Evolutionary conservation across 1,140 invertebrate genomes (phyloP).

Genomic region (Triops longicaudatus): DNA sequence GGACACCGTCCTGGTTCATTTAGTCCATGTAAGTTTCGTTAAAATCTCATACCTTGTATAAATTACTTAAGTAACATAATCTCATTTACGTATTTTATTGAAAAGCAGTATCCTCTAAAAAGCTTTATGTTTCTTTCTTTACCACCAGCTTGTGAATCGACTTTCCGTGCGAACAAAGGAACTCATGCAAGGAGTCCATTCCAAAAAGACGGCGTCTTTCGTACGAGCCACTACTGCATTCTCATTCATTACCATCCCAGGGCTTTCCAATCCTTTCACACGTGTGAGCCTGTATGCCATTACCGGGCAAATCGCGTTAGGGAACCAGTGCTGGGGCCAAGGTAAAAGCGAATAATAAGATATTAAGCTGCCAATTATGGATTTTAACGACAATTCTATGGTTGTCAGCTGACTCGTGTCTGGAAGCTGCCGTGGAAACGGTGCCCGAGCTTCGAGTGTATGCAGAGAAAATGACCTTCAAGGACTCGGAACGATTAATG

Average conservation of each 20-base stretch:
- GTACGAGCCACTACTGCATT: conserved; percentile 90
- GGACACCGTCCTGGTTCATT: conserved; percentile 69
- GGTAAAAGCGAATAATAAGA: conserved; percentile 45
- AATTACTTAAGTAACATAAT: conserved; percentile 21
- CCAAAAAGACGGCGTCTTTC: conserved; percentile 70
- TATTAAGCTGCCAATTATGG: not conserved
- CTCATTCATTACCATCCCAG: conserved; percentile 91
- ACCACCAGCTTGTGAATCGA: conserved; percentile 62
- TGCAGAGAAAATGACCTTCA: not conserved
- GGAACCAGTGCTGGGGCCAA: conserved; percentile 86
- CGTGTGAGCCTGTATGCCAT: conserved; percentile 77
- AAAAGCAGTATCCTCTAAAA: too few species aligned
- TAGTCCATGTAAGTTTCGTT: conserved; percentile 62
- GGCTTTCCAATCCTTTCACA: conserved; percentile 62
- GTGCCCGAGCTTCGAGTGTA: conserved; percentile 58
- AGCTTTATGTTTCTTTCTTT: not conserved
- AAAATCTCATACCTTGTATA: conserved; percentile 25
- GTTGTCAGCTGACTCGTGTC: conserved; percentile 76
- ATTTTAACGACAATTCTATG: conserved; percentile 20
- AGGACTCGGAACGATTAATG: not conserved
- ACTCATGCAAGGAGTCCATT: conserved; percentile 66
- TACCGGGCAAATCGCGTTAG: conserved; percentile 76
- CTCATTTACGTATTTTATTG: too few species aligned
- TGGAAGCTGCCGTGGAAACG: conserved; percentile 61
- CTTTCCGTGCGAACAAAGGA: conserved; percentile 62